These are phyloP conservation scores for Yponomeuta malinellus DNA, from an alignment of 2,888 invertebrate species.

Conservation along the genomic window DNA sequence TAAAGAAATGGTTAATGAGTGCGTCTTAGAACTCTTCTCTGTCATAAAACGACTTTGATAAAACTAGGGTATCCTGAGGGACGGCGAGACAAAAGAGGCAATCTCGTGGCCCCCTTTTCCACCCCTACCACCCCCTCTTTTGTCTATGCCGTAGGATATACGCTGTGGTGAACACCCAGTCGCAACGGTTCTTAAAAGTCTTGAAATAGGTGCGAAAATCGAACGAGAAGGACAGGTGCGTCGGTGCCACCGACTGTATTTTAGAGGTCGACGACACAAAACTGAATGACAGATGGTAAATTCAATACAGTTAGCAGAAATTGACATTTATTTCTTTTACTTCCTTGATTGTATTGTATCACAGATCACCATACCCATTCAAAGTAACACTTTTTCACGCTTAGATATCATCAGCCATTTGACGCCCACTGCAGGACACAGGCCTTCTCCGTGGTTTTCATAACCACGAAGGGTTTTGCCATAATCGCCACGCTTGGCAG, in stretches of 20 bases:
- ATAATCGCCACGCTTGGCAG: too few relatives aligned
- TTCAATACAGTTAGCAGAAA: background rate
- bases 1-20: background rate
- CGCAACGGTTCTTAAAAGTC: background rate
- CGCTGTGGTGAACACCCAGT: background rate
- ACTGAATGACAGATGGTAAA: background rate
- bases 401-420: too few relatives aligned
- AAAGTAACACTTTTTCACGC: too few relatives aligned
- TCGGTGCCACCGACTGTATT: background rate
- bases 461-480: too few relatives aligned
- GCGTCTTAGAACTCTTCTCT: background rate
- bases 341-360: too few relatives aligned
- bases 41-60: slow-evolving; percentile 50
- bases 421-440: too few relatives aligned
- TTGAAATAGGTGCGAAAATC: background rate
- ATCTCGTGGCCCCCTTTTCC: background rate
- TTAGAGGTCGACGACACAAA: background rate
- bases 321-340: background rate
- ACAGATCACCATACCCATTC: too few relatives aligned
- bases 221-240: background rate
- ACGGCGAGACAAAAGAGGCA: slow-evolving; percentile 29
- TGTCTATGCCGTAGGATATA: background rate
- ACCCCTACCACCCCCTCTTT: background rate
- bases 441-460: too few relatives aligned
- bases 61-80: slow-evolving; percentile 40